Percentiles rank a stretch among this genome's conserved stretches.
These are phyloP conservation scores for Rhorus exstirpatorius DNA, from an alignment of 2,888 invertebrate species.

Conservation along the genomic window DNA sequence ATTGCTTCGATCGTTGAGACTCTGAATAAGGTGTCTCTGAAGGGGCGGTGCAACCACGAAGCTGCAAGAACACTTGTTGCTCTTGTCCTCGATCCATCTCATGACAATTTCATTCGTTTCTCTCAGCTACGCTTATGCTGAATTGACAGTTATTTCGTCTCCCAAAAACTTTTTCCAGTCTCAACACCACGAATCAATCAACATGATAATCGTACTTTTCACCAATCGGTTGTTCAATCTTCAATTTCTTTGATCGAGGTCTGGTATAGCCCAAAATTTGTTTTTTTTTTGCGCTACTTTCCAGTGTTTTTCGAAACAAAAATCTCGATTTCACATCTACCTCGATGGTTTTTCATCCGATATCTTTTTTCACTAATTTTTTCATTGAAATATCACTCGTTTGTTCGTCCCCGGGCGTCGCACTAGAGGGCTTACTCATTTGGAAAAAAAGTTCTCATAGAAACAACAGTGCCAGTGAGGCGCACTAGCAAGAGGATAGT, in stretches of 20 bases:
- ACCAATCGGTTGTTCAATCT: background rate
- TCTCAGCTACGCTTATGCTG: background rate
- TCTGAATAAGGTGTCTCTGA: background rate
- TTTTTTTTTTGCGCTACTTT: background rate
- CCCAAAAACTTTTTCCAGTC: background rate
- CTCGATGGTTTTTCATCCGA: too few relatives aligned
- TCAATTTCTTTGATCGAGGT: background rate
- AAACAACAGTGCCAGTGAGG: slow-evolving; percentile 5
- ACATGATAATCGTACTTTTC: background rate
- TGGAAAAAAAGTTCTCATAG: too few relatives aligned
- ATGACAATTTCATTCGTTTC: slow-evolving; percentile 3
- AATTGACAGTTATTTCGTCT: background rate
- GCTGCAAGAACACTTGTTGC: slow-evolving; percentile 78
- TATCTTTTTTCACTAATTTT: too few relatives aligned
- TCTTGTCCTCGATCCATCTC: slow-evolving; percentile 41
- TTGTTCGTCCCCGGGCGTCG: too few relatives aligned
- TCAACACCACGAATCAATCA: background rate
- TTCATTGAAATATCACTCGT: too few relatives aligned
- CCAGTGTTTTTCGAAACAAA: slow-evolving; percentile 1
- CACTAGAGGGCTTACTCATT: too few relatives aligned
- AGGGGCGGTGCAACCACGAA: slow-evolving; percentile 14
- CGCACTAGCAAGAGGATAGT: background rate
- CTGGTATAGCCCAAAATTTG: background rate
- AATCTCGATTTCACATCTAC: too few relatives aligned
- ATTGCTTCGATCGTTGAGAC: slow-evolving; percentile 10